Base-by-base conservation (phyloP, 2,888 invertebrate species). In the Hydropsyche betteni region DNA sequence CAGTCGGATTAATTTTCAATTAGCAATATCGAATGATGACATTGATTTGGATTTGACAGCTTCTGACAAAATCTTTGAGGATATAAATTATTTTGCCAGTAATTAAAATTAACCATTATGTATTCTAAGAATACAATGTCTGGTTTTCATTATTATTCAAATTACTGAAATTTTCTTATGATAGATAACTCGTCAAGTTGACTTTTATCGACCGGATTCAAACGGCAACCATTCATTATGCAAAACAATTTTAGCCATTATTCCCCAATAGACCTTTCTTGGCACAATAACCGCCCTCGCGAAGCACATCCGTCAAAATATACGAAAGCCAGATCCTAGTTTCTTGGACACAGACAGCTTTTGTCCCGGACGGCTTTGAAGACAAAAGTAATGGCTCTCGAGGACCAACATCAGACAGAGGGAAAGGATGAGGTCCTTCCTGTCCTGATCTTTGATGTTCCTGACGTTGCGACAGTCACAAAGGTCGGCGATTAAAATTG, bases 401-500 rank as follows among this genome's bases (percentile, higher is more conserved):
- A 6, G 44, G 44, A 24, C 24, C 24, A 24, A 24, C 24, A 24
- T 68, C 44, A 12, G n/a, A 16, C 0, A 36, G 24, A 24, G 24
- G 24, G 2, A 24, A 24, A n/a, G 16, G 55, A 70, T 3, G 51
- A 52, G 53, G 72, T 58, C 10, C 44, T 58, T 58, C 36, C 72
- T 16, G 34, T n/a, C 12, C 58, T 72, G 58, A 72, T 72, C 72
- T 72, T 72, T 72, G 58, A 72, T 72, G 72, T 72, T 72, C 38
- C 44, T 72, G 72, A 72, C 72, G 72, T 72, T 36, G 33, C 10
- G 7, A 10, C 14, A 38, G 36, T 14, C 58, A 72, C 72, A 72
- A 72, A 72, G 55, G 55, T 52, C 72, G 72, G 5, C 72, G 58
- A 72, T 72, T 72, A 72, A 72, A 58, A 72, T 72, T 72, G 38